Percentiles rank a stretch among this genome's conserved stretches.
Conservation (phyloP, 1,140 invertebrate species). For the Tetramorium parvispinum region DNA sequence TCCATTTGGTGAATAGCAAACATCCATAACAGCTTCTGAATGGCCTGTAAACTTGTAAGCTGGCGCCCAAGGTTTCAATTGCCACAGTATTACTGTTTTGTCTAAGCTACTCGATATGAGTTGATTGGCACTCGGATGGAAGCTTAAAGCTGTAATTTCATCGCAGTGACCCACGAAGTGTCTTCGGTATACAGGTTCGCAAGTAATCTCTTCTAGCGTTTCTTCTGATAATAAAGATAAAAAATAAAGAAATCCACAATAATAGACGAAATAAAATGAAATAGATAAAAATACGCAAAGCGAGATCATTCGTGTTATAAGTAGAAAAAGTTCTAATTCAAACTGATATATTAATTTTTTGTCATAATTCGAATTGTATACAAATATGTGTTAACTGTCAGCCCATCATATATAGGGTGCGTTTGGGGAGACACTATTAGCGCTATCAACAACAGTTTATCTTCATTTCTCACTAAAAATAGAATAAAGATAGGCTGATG, state of each 20-base stretch:
- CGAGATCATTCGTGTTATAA: neutral
- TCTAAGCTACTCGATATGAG: constrained; percentile 93
- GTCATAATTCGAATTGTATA: neutral
- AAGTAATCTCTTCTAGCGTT: constrained; percentile 64
- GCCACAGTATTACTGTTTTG: constrained; percentile 93
- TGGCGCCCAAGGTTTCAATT: constrained; percentile 87
- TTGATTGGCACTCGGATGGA: constrained; percentile 91
- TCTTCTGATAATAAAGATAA: neutral
- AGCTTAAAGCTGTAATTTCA: constrained; percentile 90
- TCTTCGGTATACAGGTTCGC: constrained; percentile 90
- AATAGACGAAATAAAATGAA: neutral
- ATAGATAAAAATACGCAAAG: neutral
- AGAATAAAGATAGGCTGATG: no score
- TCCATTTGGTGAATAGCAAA: constrained; percentile 92
- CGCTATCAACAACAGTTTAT: no score
- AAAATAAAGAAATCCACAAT: neutral
- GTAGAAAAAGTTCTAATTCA: constrained; percentile 7
- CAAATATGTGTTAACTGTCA: neutral
- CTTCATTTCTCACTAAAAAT: no score
- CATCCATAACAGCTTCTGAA: constrained; percentile 88
- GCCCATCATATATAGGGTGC: neutral
- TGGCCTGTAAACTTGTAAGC: constrained; percentile 90
- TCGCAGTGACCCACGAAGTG: constrained; percentile 93
- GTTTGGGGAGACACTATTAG: no score
- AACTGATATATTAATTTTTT: neutral